phyloP scores from a whole-genome alignment of 2,113 vertebrate genomes.

The Miniopterus natalensis region DNA sequence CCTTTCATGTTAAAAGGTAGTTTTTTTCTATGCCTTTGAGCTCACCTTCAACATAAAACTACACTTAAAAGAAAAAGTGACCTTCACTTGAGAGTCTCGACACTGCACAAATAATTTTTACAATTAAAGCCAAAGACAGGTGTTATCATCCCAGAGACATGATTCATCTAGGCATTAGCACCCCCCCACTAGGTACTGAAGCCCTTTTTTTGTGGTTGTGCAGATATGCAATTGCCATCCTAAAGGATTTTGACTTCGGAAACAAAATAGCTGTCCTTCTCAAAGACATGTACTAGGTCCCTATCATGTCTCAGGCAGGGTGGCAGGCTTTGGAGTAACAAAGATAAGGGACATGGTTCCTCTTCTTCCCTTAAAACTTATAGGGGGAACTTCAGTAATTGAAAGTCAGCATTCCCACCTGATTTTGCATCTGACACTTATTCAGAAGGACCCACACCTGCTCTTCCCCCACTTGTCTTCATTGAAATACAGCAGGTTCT shows the following conservation, averaged over 20 bases:
- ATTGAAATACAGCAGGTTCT: not conserved
- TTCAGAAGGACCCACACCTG: not conserved
- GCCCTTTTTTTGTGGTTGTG: not conserved
- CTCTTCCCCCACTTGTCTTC: not conserved
- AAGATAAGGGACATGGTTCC: not conserved
- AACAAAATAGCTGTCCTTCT: not conserved
- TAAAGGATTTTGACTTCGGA: not conserved
- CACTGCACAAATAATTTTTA: not conserved
- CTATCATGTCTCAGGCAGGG: too few species aligned
- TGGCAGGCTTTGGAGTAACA: not conserved
- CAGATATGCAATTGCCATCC: not conserved
- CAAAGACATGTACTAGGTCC: not conserved
- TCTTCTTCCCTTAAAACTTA: not conserved
- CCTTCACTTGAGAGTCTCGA: not conserved
- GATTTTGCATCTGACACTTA: not conserved
- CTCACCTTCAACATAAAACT: not conserved
- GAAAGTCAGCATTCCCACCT: not conserved
- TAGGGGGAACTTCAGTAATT: not conserved
- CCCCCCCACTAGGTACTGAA: not conserved
- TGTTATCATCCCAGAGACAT: not conserved
- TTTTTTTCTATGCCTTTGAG: not conserved
- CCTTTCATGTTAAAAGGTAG: not conserved
- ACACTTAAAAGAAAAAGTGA: not conserved
- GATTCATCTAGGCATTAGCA: not conserved
- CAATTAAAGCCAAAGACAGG: not conserved